Conservation (phyloP, 2,797 vertebrate species). For the Acanthornis magna region DNA sequence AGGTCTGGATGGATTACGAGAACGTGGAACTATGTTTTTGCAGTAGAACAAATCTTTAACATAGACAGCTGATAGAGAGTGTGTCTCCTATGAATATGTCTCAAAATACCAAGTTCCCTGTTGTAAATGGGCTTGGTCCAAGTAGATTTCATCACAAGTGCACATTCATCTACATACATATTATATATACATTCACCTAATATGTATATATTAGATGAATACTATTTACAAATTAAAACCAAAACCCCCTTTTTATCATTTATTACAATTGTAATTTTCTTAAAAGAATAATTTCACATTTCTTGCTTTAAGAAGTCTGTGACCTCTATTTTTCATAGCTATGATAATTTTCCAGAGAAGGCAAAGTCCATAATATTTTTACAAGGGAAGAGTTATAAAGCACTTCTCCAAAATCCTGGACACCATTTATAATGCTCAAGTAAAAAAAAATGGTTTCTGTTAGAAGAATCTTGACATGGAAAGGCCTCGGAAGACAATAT, state of each 20-base stretch:
- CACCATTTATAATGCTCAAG: neutral
- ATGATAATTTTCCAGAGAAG: neutral
- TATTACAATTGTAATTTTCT: neutral
- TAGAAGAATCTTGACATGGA: neutral
- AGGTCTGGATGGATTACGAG: neutral
- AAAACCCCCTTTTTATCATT: accelerated
- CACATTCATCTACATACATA: too few species aligned
- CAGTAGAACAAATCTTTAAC: neutral
- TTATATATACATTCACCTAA: too few species aligned
- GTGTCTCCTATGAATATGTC: neutral
- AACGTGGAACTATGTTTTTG: neutral
- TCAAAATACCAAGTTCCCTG: neutral
- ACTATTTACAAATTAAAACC: neutral
- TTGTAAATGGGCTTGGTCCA: neutral
- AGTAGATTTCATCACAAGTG: neutral
- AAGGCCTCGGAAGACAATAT: neutral
- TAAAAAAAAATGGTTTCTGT: neutral
- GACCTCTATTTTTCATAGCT: neutral
- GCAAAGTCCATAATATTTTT: neutral
- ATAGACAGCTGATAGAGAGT: neutral
- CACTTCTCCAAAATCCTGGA: neutral
- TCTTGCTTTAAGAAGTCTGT: neutral
- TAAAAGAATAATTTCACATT: neutral
- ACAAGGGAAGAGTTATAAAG: neutral
- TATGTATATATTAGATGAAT: neutral